phyloP scores from a whole-genome alignment of 2,797 vertebrate species.

The Zalophus californianus region DNA sequence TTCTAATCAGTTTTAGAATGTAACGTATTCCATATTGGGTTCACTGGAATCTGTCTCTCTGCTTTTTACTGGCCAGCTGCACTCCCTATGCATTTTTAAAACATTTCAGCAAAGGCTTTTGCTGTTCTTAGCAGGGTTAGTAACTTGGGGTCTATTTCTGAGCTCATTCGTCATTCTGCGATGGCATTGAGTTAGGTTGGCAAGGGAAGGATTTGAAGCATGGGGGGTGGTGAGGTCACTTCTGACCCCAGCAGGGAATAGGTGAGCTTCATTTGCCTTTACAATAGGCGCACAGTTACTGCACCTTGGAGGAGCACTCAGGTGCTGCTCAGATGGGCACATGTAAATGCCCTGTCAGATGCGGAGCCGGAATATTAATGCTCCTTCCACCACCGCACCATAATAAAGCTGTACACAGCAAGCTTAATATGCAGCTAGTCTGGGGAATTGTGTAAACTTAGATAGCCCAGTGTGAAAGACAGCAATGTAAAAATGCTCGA shows the following conservation, averaged over 20 bases:
- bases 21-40: constrained; percentile 76
- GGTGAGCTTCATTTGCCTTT: constrained; percentile 93
- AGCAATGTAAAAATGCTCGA: constrained; percentile 82
- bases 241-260: constrained; percentile 90
- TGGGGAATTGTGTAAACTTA: constrained; percentile 90
- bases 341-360: constrained; percentile 92
- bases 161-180: constrained; percentile 93
- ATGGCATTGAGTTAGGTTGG: constrained; percentile 91
- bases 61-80: constrained; percentile 84
- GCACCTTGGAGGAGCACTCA: constrained; percentile 92
- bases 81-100: constrained; percentile 87
- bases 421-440: constrained; percentile 88
- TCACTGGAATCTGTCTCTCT: constrained; percentile 84
- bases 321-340: constrained; percentile 92
- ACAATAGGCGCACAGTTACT: constrained; percentile 89
- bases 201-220: constrained; percentile 90
- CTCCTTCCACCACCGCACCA: constrained; percentile 83
- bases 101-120: constrained; percentile 84
- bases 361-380: constrained; percentile 90
- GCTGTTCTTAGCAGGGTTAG: constrained; percentile 88
- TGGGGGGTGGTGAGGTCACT: constrained; percentile 89
- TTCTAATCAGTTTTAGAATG: constrained; percentile 85
- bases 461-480: constrained; percentile 87
- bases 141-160: constrained; percentile 90
- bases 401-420: constrained; percentile 91